Conservation (phyloP, 2,797 vertebrate genomes). For the Diplodus sargus region DNA sequence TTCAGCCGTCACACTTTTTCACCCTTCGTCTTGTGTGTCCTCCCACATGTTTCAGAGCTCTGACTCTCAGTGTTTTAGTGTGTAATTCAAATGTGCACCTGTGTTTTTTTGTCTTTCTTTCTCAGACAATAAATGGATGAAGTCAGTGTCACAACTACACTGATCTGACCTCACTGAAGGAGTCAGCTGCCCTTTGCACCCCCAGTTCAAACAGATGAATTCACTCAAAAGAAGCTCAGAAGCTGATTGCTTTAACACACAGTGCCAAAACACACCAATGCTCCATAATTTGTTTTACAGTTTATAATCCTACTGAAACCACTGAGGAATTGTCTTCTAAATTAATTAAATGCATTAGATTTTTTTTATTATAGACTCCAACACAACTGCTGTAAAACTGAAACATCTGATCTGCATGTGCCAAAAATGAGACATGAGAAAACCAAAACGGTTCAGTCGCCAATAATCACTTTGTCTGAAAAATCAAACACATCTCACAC, state of each 20-base stretch:
- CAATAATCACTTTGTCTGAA: neutral
- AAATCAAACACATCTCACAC: neutral
- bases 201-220: neutral
- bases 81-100: neutral
- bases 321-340: neutral
- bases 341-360: neutral
- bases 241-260: neutral
- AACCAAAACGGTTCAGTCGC: neutral
- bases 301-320: neutral
- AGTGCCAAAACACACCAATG: conserved; percentile 1
- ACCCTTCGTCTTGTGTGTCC: neutral
- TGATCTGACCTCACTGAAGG: neutral
- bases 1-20: conserved; percentile 19
- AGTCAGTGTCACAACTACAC: neutral
- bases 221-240: neutral
- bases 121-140: conserved; percentile 13
- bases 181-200: neutral
- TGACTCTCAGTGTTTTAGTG: neutral
- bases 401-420: neutral
- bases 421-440: neutral
- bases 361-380: neutral
- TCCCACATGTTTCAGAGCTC: conserved; percentile 1
- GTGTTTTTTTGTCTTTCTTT: neutral
- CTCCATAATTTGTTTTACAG: neutral
- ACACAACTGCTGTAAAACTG: neutral